Percentiles rank a stretch among this genome's conserved stretches.
Conservation (phyloP, 2,888 invertebrate genomes). For the Apotomis capreana region DNA sequence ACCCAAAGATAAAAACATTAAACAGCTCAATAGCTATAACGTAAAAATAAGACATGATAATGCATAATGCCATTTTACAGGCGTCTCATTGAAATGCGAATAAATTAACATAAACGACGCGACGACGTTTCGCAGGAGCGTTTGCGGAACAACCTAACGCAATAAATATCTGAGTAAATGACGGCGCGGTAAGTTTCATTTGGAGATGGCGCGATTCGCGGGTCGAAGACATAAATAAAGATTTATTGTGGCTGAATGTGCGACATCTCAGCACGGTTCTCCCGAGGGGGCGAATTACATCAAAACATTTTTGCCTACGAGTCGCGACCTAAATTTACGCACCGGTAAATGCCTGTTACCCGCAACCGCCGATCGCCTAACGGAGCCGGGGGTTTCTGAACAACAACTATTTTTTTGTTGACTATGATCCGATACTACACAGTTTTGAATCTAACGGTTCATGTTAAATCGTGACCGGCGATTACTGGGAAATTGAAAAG, state of each 20-base stretch:
- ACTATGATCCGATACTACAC: slow-evolving; percentile 46
- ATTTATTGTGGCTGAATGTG: slow-evolving; percentile 55
- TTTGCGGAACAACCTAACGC: slow-evolving; percentile 61
- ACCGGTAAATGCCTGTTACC: slow-evolving; percentile 36
- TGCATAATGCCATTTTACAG: slow-evolving; percentile 68
- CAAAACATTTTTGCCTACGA: slow-evolving; percentile 42
- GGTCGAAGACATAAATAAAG: slow-evolving; percentile 58
- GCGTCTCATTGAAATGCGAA: slow-evolving; percentile 75
- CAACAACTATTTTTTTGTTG: slow-evolving; percentile 40
- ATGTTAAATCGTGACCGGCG: slow-evolving; percentile 67
- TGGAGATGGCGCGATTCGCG: slow-evolving; percentile 54
- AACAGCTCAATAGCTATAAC: slow-evolving; percentile 51
- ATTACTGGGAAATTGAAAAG: slow-evolving; percentile 69
- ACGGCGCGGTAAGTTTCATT: slow-evolving; percentile 56
- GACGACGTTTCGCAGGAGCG: slow-evolving; percentile 58
- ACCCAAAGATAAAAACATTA: slow-evolving; percentile 47
- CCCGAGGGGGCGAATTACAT: slow-evolving; percentile 40
- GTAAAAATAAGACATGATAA: slow-evolving; percentile 68
- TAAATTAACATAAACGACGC: slow-evolving; percentile 75
- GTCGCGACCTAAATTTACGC: slow-evolving; percentile 37
- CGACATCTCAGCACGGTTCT: slow-evolving; percentile 32
- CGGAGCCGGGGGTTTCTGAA: slow-evolving; percentile 35
- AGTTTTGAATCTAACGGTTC: slow-evolving; percentile 59
- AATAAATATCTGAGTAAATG: slow-evolving; percentile 71
- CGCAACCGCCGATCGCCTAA: slow-evolving; percentile 29